phyloP scores from a whole-genome alignment of 2,888 invertebrate species.

The Mylabris sibirica region DNA sequence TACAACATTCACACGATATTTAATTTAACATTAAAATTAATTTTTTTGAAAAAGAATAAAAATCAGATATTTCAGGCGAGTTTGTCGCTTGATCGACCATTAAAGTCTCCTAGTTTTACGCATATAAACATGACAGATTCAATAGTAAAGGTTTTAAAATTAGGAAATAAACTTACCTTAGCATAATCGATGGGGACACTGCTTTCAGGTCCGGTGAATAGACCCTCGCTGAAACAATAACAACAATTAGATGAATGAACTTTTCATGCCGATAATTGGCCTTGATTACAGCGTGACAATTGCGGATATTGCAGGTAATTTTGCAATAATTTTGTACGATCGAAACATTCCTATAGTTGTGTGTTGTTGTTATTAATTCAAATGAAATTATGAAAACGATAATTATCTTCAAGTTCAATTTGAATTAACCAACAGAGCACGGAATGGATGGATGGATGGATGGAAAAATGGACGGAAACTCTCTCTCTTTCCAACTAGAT shows the following conservation, averaged over 20 bases:
- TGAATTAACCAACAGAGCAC: constrained; percentile 37
- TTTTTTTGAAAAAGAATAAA: not conserved
- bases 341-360: no score
- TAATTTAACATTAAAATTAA: not conserved
- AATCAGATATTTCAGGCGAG: constrained; percentile 11
- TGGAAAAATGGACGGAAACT: constrained; percentile 45
- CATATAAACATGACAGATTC: constrained; percentile 25
- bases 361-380: no score
- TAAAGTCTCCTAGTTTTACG: constrained; percentile 38
- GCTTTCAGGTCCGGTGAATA: constrained; percentile 71
- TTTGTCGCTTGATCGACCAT: constrained; percentile 39
- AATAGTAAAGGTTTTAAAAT: constrained; percentile 15
- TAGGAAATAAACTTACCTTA: constrained; percentile 63
- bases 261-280: not conserved
- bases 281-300: constrained; percentile 8
- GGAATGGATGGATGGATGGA: no score
- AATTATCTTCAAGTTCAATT: constrained; percentile 26
- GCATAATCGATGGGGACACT: constrained; percentile 70
- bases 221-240: constrained; percentile 68
- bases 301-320: not conserved
- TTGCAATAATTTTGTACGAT: not conserved
- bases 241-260: constrained; percentile 8
- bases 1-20: constrained; percentile 12
- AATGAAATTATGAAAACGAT: constrained; percentile 2
- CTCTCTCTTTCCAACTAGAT: constrained; percentile 32